Conservation (phyloP, 35 echinoderm and acorn worm genomes). For the Strongylocentrotus purpuratus region DNA sequence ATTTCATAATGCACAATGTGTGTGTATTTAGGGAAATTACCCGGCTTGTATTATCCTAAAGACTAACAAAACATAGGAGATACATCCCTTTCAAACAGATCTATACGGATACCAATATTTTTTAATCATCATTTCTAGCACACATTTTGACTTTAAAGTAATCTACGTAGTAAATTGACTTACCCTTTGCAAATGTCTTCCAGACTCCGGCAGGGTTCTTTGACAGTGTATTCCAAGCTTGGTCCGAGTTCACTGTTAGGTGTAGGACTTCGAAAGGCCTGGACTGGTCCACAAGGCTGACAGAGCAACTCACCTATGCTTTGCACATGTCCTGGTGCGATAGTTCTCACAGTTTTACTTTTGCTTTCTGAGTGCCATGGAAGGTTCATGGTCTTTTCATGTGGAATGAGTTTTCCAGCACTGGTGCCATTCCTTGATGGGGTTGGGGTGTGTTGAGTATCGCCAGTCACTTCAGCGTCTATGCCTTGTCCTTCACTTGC, state of each 20-base stretch:
- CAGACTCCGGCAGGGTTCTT: not conserved
- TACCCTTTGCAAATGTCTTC: slow-evolving; percentile 20
- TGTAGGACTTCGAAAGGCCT: not conserved
- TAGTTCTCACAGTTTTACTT: not conserved
- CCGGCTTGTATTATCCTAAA: no score
- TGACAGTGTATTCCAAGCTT: not conserved
- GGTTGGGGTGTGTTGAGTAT: not conserved
- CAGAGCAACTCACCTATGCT: not conserved
- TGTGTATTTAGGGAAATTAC: no score
- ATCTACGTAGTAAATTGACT: not conserved
- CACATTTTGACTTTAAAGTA: no score
- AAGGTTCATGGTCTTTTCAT: not conserved
- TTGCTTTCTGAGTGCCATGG: not conserved
- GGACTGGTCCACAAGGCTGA: not conserved
- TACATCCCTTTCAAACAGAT: no score
- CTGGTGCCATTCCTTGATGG: not conserved
- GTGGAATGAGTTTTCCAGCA: not conserved
- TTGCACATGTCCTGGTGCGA: not conserved
- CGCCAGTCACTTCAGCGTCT: not conserved
- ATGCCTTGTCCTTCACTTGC: not conserved
- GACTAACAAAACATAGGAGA: no score
- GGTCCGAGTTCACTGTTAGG: not conserved
- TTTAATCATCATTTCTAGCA: no score
- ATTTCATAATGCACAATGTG: no score
- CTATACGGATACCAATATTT: no score